Evolutionary conservation across 2,797 vertebrate genomes (phyloP).

Genomic region (Nyctibius grandis): DNA sequence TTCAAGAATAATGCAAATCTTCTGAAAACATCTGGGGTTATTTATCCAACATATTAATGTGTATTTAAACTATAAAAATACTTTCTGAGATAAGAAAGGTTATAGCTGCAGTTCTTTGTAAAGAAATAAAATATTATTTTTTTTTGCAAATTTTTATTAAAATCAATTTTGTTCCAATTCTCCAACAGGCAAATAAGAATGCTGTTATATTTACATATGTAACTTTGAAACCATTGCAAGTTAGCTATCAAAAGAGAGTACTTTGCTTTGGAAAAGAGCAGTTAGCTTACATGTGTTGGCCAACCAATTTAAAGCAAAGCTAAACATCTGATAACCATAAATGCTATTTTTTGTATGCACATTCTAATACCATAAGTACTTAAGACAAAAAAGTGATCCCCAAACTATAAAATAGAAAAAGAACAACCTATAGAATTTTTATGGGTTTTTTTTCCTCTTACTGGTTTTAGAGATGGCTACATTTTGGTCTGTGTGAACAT

Average conservation of each 20-base stretch:
- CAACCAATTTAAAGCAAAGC: neutral
- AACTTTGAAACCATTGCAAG: neutral
- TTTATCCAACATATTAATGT: neutral
- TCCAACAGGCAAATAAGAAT: neutral
- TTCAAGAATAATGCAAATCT: neutral
- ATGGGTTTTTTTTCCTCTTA: neutral
- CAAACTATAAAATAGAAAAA: neutral
- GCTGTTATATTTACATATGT: neutral
- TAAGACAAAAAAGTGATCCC: neutral
- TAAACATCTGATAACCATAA: neutral
- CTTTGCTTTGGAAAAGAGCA: neutral
- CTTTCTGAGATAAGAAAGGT: neutral
- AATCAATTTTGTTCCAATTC: neutral
- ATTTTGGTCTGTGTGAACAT: neutral
- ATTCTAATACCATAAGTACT: neutral
- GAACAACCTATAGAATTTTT: neutral
- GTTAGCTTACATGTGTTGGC: neutral
- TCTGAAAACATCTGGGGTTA: neutral
- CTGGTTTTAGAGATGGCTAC: neutral
- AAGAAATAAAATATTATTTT: neutral
- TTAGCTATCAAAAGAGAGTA: neutral
- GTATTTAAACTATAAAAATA: neutral
- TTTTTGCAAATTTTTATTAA: neutral
- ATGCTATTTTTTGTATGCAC: neutral
- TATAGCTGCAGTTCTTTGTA: neutral